Base-by-base conservation (phyloP, 2,888 invertebrate genomes). In the Apotomis turbidana region DNA sequence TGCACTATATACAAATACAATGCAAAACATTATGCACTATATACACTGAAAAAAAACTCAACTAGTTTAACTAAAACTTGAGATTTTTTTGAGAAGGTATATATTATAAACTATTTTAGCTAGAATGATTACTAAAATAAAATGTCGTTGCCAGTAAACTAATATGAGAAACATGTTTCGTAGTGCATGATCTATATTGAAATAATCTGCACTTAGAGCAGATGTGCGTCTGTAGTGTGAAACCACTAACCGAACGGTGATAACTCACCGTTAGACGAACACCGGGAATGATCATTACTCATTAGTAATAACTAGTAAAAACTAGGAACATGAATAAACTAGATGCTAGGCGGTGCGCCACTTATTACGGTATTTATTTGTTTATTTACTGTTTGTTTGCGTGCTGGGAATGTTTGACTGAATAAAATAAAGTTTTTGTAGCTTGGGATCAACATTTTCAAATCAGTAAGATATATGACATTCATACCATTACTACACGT, bases 191-290 rank as follows among this genome's bases (percentile, higher is more conserved):
- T 58, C 58, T 58, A 38, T 12, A n/a, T n/a, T 38, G 58, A 38
- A 58, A 41, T 58, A 41, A n/a, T 12, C 12, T 15, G 15, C 54
- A 44, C 64, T 44, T n/a, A 4, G 6, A 38, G 36, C n/a, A 36
- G n/a, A 15, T 57, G 15, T 27, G 44, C 27, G 51, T 41, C 13
- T 49, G n/a, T 15, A 38, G 66, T 55, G 61, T 13, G 61, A 57
- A 68, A 58, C 58, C 64, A 63, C 62, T 60, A 60, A 52, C 46
- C 44, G 68, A 61, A 61, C 68, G 58, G 68, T 58, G 68, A 59
- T 68, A 63, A 68, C 64, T 51, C 41, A 63, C 72, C 72, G 72
- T 72, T 72, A 72, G 62, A 52, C 68, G 54, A 63, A 68, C 62
- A 63, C 63, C 63, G 68, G 57, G n/a, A 66, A 41, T 41, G 61